A percentile compares a stretch with the other conserved stretches of the same genome.
Evolutionary conservation across 1,140 invertebrate genomes (phyloP).

Genomic region (Drosophila quadrilineata): DNA sequence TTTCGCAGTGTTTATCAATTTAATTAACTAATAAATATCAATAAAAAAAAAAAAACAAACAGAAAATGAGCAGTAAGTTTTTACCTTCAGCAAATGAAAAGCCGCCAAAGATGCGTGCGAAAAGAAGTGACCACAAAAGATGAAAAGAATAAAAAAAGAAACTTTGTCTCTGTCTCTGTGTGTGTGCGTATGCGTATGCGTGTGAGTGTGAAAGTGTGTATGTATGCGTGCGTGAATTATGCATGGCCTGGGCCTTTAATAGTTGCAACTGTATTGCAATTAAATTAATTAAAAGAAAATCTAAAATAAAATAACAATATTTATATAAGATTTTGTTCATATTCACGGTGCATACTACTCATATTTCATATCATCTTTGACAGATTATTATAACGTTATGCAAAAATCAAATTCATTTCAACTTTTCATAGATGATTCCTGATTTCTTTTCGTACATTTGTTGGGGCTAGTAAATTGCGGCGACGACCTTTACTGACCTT

Average conservation of each 20-base stretch:
- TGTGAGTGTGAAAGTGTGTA: constrained; percentile 13
- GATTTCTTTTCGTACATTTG: constrained; percentile 18
- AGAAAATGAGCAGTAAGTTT: constrained; percentile 77
- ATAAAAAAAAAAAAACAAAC: constrained; percentile 38
- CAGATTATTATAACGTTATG: too few relatives aligned
- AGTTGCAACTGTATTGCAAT: constrained; percentile 20
- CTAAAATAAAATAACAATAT: constrained; percentile 33
- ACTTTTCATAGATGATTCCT: constrained; percentile 25
- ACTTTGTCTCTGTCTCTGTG: constrained; percentile 38
- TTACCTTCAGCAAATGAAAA: constrained; percentile 9
- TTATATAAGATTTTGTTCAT: too few relatives aligned
- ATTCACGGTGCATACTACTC: too few relatives aligned
- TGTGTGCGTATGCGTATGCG: constrained; percentile 32
- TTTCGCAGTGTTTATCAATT: constrained; percentile 20
- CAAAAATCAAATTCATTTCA: constrained; percentile 53
- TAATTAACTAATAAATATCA: constrained; percentile 20
- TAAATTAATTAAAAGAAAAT: constrained; percentile 21
- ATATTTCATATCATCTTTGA: constrained; percentile 53
- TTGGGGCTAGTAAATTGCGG: constrained; percentile 40
- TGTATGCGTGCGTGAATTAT: constrained; percentile 48
- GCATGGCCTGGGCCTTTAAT: constrained; percentile 32
- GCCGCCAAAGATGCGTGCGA: constrained; percentile 22
- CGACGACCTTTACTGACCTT: constrained; percentile 79
- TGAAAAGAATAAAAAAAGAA: constrained; percentile 23
- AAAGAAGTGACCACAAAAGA: constrained; percentile 36